These are phyloP conservation scores for Drosophila basisetae DNA, from an alignment of 2,888 invertebrate species.

Conservation along the genomic window DNA sequence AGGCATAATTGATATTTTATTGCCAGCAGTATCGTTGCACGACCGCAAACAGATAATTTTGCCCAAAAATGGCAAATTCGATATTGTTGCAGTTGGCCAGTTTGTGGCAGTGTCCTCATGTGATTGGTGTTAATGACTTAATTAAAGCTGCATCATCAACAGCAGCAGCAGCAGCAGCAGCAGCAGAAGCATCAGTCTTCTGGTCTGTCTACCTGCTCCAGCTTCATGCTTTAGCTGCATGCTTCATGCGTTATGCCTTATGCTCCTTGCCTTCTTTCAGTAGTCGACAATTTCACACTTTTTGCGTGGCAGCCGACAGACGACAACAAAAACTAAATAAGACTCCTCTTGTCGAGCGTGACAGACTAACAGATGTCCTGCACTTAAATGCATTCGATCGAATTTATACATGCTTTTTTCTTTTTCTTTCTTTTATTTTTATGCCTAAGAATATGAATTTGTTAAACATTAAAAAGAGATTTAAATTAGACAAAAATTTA, in stretches of 20 bases:
- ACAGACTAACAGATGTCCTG: not conserved
- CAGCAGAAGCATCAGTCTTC: constrained; percentile 8
- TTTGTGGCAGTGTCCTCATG: constrained; percentile 39
- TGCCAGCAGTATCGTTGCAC: constrained; percentile 74
- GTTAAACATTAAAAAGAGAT: not conserved
- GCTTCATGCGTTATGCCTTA: constrained; percentile 3
- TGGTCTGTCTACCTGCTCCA: constrained; percentile 39
- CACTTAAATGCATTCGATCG: not conserved
- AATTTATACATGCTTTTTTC: too few relatives aligned
- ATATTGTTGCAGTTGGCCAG: constrained; percentile 58
- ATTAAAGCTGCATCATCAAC: constrained; percentile 71
- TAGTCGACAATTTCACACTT: constrained; percentile 81
- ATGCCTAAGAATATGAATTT: not conserved
- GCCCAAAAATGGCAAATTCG: constrained; percentile 79
- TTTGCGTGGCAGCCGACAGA: constrained; percentile 69
- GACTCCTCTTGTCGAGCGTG: not conserved
- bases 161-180: constrained; percentile 17
- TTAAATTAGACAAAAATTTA: not conserved
- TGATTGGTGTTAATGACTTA: constrained; percentile 83
- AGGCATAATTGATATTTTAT: constrained; percentile 71
- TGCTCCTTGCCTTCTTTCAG: constrained; percentile 47
- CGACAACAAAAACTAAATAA: constrained; percentile 45
- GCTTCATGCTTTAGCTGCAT: constrained; percentile 17
- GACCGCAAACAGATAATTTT: constrained; percentile 66
- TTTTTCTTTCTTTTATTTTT: too few relatives aligned